These are phyloP conservation scores for Carollia perspicillata DNA, from an alignment of 2,113 vertebrate species.

Conservation along the genomic window DNA sequence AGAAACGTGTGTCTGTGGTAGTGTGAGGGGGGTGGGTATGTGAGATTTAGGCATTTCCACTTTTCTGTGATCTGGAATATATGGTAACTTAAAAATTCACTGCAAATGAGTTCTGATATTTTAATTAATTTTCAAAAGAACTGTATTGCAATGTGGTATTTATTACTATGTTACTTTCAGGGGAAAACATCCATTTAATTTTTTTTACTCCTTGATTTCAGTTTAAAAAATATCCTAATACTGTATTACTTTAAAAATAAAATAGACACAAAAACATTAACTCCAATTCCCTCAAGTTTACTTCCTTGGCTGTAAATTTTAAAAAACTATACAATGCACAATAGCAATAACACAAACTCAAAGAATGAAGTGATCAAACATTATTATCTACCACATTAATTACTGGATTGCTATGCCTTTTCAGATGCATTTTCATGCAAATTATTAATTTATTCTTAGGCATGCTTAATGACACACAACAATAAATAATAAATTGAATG, in stretches of 20 bases:
- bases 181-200: background rate
- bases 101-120: slow-evolving; percentile 16
- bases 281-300: background rate
- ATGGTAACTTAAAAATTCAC: slow-evolving; percentile 39
- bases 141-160: slow-evolving; percentile 45
- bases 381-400: slow-evolving; percentile 70
- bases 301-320: slow-evolving; percentile 9
- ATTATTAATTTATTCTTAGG: slow-evolving; percentile 64
- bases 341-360: slow-evolving; percentile 62
- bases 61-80: background rate
- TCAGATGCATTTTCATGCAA: slow-evolving; percentile 64
- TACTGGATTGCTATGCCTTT: slow-evolving; percentile 66
- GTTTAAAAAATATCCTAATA: background rate
- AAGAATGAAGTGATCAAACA: slow-evolving; percentile 59
- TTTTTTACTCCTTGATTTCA: slow-evolving; percentile 15
- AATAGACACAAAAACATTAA: slow-evolving; percentile 14
- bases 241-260: slow-evolving; percentile 22
- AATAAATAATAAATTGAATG: slow-evolving; percentile 63
- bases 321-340: background rate
- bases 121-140: slow-evolving; percentile 59
- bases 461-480: slow-evolving; percentile 63
- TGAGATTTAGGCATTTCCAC: slow-evolving; percentile 33
- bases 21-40: background rate
- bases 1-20: background rate
- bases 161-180: slow-evolving; percentile 42